A percentile compares a stretch with the other conserved stretches of the same genome.
These are phyloP conservation scores for Drosophila lacteicornis DNA, from an alignment of 1,140 invertebrate species.

Conservation along the genomic window DNA sequence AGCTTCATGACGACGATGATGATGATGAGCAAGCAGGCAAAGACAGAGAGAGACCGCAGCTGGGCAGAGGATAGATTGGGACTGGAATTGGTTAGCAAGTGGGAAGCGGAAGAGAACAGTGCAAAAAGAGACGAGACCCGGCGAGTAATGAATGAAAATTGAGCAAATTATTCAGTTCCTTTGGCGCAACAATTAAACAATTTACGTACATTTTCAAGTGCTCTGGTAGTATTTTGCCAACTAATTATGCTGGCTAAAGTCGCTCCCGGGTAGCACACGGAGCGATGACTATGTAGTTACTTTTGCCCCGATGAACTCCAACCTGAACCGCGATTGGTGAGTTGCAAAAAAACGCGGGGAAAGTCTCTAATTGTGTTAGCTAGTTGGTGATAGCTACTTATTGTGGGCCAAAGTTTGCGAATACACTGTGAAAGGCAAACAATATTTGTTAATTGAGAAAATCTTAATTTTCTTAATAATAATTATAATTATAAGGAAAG, in stretches of 20 bases:
- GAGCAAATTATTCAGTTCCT: constrained; percentile 76
- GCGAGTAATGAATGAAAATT: constrained; percentile 74
- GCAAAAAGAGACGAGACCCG: constrained; percentile 11
- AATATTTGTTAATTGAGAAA: neutral
- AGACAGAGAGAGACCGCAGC: constrained; percentile 32
- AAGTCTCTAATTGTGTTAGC: constrained; percentile 12
- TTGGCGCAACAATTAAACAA: constrained; percentile 78
- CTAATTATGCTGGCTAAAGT: constrained; percentile 58
- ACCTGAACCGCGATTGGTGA: constrained; percentile 14
- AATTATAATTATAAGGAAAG: neutral
- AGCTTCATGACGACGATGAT: constrained; percentile 2
- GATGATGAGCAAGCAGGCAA: constrained; percentile 18
- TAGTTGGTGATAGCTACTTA: constrained; percentile 10
- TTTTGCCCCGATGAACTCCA: constrained; percentile 5
- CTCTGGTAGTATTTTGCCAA: constrained; percentile 66
- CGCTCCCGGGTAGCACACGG: constrained; percentile 1
- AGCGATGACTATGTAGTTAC: constrained; percentile 24
- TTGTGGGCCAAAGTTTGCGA: constrained; percentile 6
- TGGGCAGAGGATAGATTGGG: constrained; percentile 4
- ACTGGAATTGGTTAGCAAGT: constrained; percentile 7
- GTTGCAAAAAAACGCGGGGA: constrained; percentile 4
- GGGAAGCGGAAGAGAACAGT: constrained; percentile 18
- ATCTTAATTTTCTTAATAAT: neutral
- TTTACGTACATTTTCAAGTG: constrained; percentile 68
- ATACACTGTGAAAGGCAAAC: neutral